Base-by-base conservation (phyloP, 2,113 vertebrate species). In the Pelecanus crispus region DNA sequence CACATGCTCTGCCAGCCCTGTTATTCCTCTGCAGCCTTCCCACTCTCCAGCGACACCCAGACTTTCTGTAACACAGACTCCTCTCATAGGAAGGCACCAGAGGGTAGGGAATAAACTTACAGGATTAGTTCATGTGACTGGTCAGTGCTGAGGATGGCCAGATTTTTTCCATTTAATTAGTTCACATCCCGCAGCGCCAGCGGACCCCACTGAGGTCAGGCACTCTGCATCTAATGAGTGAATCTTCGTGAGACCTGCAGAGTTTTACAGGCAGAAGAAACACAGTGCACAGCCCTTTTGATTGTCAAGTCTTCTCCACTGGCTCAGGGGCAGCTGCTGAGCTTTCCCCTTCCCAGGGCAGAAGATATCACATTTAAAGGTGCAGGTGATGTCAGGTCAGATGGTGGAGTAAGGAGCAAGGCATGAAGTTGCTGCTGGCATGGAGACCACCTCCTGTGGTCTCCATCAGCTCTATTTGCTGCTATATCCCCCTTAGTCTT, bases 81-180 rank as follows among this genome's bases (percentile, higher is more conserved):
- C 44, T 92, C 47, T 96, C 88, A 89, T 83, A 92, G 67, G 74
- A 79, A 96, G 81, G 85, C 92, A 96, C 71, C 74, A 94, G 74
- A 93, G 88, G 75, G 90, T 50, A 96, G 81, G 50, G 79, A 92
- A 95, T 96, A 83, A 90, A 83, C 13, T 58, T 59, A 17, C 4
- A 36, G 53, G 32, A 40, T 45, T 58, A 32, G 34, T 80, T 85
- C 70, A 47, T 28, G 32, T 55, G 58, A 44, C 36, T 63, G n/a
- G 13, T 47, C 32, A 58, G 42, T 44, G 34, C 13, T 94, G 77
- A 92, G 63, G 29, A 47, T 44, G 84, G 73, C 9, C 36, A 81
- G 42, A 78, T 55, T 81, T 83, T 72, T 89, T 81, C 91, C 24
- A 5, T 58, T 45, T 49, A 28, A 44, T 68, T 58, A 61, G 40